Evolutionary conservation across 2,888 invertebrate genomes (phyloP), one percentile per base, ranked within the genome.

Genomic region (Hemaris fuciformis): DNA sequence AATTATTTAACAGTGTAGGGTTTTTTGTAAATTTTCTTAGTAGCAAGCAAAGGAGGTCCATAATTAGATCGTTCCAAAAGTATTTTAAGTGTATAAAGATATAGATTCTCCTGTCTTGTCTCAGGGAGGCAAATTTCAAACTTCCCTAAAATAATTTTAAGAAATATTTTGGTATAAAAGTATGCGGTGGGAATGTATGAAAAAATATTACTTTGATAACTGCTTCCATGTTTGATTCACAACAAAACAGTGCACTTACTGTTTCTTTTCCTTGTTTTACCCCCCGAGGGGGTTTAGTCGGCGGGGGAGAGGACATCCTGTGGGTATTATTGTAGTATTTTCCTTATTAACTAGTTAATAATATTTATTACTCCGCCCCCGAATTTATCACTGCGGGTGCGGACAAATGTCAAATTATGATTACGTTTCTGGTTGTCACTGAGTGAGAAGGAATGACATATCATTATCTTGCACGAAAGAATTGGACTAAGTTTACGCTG

Each of bases 201-300:
- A 13, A 27, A 27, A 18, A 42, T 10, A 27, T 18, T 22, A 59
- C 22, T 56, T 18, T 48, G 0, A 56, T n/a, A 20, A 7, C 38
- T 1, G 64, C 42, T 38, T 59, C 59, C 59, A 59, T 59, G 59
- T 38, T 59, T 23, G 38, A 22, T 23, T 46, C 38, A 2, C 34
- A 48, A 59, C 31, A 56, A 13, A 60, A 57, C 23, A 20, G 13
- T 8, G 22, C 5, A 79, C 88, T 93, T 94, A 96, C 97, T 83
- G 97, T 96, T 94, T 97, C 97, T 91, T 96, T 97, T 61, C 95
- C 94, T 80, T 96, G 95, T 93, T 97, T 97, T 56, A 97, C 96
- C 64, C 97, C 97, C 79, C 97, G 93, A 22, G 97, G 97, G 76
- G 97, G 97, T 85, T 97, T 97, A 25, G 96, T 95, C 59, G 97